Evolutionary conservation across 2,113 vertebrate species (phyloP), one percentile per base, ranked within the genome.

Genomic region (Ifrita kowaldi): DNA sequence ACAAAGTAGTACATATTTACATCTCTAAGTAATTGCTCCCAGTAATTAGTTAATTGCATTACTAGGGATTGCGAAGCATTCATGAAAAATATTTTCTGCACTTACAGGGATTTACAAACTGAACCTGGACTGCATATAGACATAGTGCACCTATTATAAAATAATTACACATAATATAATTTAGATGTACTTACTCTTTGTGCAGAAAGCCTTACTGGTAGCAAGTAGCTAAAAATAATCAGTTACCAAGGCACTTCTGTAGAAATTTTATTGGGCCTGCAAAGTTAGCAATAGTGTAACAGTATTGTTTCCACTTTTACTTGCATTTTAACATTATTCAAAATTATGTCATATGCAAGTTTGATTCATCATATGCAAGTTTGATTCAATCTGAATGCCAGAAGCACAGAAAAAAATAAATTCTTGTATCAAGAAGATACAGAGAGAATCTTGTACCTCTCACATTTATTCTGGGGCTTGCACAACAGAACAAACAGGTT

Each of bases 31-130:
- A 96, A 93, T 71, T 70, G 26, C 76, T 97, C 89, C 94, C 37
- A 95, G 84, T 97, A 96, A 96, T 97, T 96, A 96, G 63, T 92
- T 96, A 93, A 95, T 89, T 94, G 57, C 55, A 92, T 91, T 96
- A 95, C 76, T 97, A 95, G 81, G 27, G 23, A 77, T 49, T 53
- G 67, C 35, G 80, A 77, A 74, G 5, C 21, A 24, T 53, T 92
- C 2, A 70, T 84, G 42, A 85, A 85, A 86, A 92, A 59, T 76
- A 68, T 94, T 92, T 90, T 96, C 32, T 96, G 80, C 87, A 75
- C 59, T 79, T 93, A 64, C 84, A 93, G 62, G 74, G 70, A 95
- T 95, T 94, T 96, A 92, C 56, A 95, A 89, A 97, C 80, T 96
- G 63, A 97, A 95, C 16, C n/a, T 93, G 30, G 87, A 74, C 56